These are phyloP conservation scores for Agriopis marginaria DNA, from an alignment of 2,888 invertebrate species.

Conservation along the genomic window DNA sequence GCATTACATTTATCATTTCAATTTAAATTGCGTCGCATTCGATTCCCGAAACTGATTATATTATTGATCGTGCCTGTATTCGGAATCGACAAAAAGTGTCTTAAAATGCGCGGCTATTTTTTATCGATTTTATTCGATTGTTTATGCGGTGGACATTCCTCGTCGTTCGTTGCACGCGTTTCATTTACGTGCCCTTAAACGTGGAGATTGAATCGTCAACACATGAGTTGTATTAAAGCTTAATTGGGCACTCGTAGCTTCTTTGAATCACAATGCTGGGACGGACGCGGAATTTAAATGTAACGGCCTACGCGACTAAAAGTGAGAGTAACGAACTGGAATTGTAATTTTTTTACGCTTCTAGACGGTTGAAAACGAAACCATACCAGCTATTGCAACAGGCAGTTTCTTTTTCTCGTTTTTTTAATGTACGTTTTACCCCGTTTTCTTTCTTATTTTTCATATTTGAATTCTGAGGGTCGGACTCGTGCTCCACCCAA, in stretches of 20 bases:
- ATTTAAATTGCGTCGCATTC: constrained; percentile 46
- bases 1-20: constrained; percentile 46
- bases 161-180: constrained; percentile 36
- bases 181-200: constrained; percentile 46
- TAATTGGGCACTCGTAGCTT: constrained; percentile 41
- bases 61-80: constrained; percentile 41
- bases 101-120: constrained; percentile 39
- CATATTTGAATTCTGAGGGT: no score
- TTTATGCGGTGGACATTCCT: constrained; percentile 34
- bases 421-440: no score
- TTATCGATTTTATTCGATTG: constrained; percentile 31
- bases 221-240: constrained; percentile 41
- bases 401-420: background rate
- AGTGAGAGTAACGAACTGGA: constrained; percentile 42
- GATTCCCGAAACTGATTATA: constrained; percentile 48
- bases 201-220: constrained; percentile 51
- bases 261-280: constrained; percentile 44
- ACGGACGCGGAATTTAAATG: constrained; percentile 43
- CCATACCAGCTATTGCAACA: background rate
- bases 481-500: no score
- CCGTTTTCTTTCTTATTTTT: no score
- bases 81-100: constrained; percentile 39
- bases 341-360: constrained; percentile 25
- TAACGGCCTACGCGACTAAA: constrained; percentile 36
- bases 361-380: constrained; percentile 25